Percentiles rank a stretch among this genome's conserved stretches.
These are phyloP conservation scores for Merops nubicus DNA, from an alignment of 2,113 vertebrate genomes.

Conservation along the genomic window DNA sequence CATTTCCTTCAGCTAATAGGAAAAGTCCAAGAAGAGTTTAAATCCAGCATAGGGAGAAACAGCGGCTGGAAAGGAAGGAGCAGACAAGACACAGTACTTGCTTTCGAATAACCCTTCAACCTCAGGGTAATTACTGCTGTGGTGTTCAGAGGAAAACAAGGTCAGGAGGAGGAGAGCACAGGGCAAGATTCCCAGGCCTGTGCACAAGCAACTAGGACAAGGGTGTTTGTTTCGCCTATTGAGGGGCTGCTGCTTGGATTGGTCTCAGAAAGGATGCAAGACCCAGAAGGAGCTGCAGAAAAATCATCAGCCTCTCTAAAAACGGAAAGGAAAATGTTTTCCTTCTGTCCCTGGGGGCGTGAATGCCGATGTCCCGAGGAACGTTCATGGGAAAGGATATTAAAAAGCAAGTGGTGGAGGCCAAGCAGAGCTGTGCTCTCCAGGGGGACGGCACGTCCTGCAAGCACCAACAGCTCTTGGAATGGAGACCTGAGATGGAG, in stretches of 20 bases:
- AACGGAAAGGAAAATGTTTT: conserved; percentile 45
- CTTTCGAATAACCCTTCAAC: conserved; percentile 59
- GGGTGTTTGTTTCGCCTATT: background rate
- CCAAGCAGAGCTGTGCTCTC: background rate
- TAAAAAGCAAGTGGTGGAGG: background rate
- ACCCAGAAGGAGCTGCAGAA: conserved; percentile 8
- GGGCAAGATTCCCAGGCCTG: conserved; percentile 48
- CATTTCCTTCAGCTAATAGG: background rate
- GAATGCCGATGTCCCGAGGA: background rate
- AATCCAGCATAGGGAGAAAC: background rate
- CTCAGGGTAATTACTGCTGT: conserved; percentile 56
- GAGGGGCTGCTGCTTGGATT: background rate
- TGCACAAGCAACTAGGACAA: conserved; percentile 39
- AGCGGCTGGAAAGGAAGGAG: background rate
- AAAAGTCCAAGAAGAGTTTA: background rate
- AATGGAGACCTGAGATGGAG: background rate
- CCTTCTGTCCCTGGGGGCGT: background rate
- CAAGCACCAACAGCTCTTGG: background rate
- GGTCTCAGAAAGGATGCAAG: background rate
- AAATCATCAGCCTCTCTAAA: conserved; percentile 39
- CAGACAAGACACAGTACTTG: background rate
- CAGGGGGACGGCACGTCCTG: background rate
- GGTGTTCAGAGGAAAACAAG: conserved; percentile 27
- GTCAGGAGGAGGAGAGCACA: background rate
- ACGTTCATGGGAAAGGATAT: conserved; percentile 29